Evolutionary conservation across 2,797 vertebrate genomes (phyloP), one percentile per base, ranked within the genome.

Genomic region (Mus caroli): DNA sequence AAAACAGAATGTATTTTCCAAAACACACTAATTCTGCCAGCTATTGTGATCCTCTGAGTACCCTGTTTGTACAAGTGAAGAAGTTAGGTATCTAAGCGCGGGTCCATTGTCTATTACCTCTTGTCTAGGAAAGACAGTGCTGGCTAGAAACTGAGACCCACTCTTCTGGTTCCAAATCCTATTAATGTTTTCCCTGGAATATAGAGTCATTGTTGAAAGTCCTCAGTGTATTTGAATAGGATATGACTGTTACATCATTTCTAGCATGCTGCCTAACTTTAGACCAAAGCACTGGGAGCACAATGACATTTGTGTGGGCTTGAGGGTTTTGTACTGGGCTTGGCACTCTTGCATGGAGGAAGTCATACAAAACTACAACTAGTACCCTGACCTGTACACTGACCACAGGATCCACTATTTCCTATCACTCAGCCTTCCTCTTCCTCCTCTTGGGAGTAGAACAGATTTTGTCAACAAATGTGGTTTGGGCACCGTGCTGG

Each of bases 401-500:
- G 40, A 17, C 37, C 54, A 19, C 56, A 34, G 52, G 58, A 52
- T 26, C 56, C 15, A 52, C 34, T 4, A 14, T 31, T 12, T 62
- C 26, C 78, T 13, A 2, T 64, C 13, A 19, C 28, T 34, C 37
- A 64, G 37, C 52, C 15, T 46, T 69, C 7, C 19, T 3, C 19
- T 34, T 50, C 40, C n/a, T 24, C 88, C 73, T 12, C 37, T 24
- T 7, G 54, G 79, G 8, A 20, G 37, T 1, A 5, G 31, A 75
- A 56, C 24, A 37, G 78, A 71, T 15, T 93, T 94, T 64, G 82
- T 93, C 88, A 79, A 82, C 50, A 75, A 50, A 13, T 20, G 17
- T 52, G 84, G 26, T 87, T 79, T 79, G 82, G 78, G 67, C 52
- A 10, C 5, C 2, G 22, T 19, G 10, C 73, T 73, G n/a, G 69